Evolutionary conservation across 2,797 vertebrate species (phyloP), one percentile per base, ranked within the genome.

Genomic region (Darevskia nairensis): DNA sequence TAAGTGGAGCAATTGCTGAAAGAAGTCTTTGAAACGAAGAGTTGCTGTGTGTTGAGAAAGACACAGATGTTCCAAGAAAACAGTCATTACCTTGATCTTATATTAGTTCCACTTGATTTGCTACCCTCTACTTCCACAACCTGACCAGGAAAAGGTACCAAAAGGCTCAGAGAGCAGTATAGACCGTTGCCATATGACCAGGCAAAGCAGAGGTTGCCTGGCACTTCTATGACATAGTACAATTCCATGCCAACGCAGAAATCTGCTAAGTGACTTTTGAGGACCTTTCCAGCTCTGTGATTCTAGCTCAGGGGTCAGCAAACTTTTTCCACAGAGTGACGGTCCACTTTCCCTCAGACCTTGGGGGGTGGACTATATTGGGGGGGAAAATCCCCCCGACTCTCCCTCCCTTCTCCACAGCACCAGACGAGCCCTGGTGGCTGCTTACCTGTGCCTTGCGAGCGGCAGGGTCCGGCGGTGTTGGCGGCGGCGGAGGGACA

Each of bases 1-100:
- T 89, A 89, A 89, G 76, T 80, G 78, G 82, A 89, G 50, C 82
- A 80, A 79, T 79, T 59, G 46, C 46, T 79, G 66, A 84, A 88
- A 75, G 46, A 61, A 84, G 66, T 80, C 41, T 88, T 74, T 64
- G 76, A 80, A 84, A 79, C 55, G 19, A 81, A 61, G 77, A 89
- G 66, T 35, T 23, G n/a, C 50, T 80, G 8, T 74, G 39, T 74
- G 76, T 80, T 85, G 87, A 64, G 29, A 80, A 89, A 80, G 82
- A 32, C 77, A 85, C 87, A 89, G 68, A 80, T 89, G 87, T 64
- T 80, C 15, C 13, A 80, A 74, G 46, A 41, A 89, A 80, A 29
- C 44, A 79, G 21, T 41, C 50, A 84, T 84, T 61, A 72, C 82
- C 68, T 39, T 85, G 50, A 8, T 72, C 41, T 82, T 55, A 64